Percentiles rank a stretch among this genome's conserved stretches.
Evolutionary conservation across 2,113 vertebrate genomes (phyloP).

Genomic region (Syngnathus floridae): DNA sequence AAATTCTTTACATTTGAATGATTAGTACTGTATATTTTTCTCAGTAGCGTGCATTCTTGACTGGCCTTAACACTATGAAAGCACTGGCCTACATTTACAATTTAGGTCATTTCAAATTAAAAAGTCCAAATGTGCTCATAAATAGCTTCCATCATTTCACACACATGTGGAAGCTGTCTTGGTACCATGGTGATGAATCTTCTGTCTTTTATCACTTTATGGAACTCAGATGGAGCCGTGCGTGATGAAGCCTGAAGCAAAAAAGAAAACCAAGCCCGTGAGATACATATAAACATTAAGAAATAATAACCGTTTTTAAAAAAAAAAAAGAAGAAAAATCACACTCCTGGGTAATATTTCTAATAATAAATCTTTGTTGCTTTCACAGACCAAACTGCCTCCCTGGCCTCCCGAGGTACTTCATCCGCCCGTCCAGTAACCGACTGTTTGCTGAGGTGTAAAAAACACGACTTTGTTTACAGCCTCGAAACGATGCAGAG

Average conservation of each 20-base stretch:
- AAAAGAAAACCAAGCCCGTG: conserved; percentile 49
- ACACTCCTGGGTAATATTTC: not conserved
- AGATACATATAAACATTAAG: conserved; percentile 7
- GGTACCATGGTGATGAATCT: not conserved
- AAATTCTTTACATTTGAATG: no score
- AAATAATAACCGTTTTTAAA: not conserved
- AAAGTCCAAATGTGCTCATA: not conserved
- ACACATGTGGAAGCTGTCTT: not conserved
- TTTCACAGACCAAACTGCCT: conserved; percentile 28
- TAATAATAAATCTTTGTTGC: not conserved
- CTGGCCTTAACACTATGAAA: no score
- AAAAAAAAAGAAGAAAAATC: no score
- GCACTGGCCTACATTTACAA: no score
- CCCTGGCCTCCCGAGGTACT: conserved; percentile 42
- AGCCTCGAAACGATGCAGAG: conserved; percentile 28
- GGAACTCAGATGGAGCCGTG: conserved; percentile 53
- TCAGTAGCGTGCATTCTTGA: no score
- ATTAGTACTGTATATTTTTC: no score
- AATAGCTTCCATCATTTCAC: not conserved
- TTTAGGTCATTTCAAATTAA: no score
- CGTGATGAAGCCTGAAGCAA: conserved; percentile 44
- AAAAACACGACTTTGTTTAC: not conserved
- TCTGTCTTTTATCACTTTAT: conserved; percentile 7
- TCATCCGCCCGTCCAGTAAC: no score
- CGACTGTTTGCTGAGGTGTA: not conserved